Percentiles rank a stretch among this genome's conserved stretches.
phyloP scores from a whole-genome alignment of 2,888 invertebrate species.

The Caenorhabditis drosophilae region DNA sequence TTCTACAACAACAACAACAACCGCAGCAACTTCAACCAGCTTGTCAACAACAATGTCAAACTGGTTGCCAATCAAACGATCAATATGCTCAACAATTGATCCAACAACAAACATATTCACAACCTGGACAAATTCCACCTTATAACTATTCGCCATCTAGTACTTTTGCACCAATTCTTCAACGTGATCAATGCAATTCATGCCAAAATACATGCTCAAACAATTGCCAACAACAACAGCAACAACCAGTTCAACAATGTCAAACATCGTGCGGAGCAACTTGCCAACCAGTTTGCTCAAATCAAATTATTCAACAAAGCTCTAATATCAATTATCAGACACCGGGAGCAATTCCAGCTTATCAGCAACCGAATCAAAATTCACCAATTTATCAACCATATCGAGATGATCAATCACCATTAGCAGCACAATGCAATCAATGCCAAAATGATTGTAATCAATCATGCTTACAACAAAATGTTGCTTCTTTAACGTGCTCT shows the following conservation, averaged over 20 bases:
- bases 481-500: constrained; percentile 20
- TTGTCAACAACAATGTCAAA: constrained; percentile 43
- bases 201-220: constrained; percentile 41
- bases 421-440: constrained; percentile 30
- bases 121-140: constrained; percentile 42
- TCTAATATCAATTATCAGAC: constrained; percentile 23
- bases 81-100: constrained; percentile 45
- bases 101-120: constrained; percentile 47
- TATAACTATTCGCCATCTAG: constrained; percentile 21
- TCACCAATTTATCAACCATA: constrained; percentile 28
- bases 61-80: constrained; percentile 40
- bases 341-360: constrained; percentile 32
- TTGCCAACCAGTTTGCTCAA: constrained; percentile 35
- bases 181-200: constrained; percentile 38
- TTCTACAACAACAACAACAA: constrained; percentile 1
- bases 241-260: constrained; percentile 35
- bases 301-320: neutral
- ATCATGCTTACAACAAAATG: constrained; percentile 18
- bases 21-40: constrained; percentile 18
- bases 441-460: constrained; percentile 39
- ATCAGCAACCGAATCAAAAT: constrained; percentile 8
- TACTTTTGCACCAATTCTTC: constrained; percentile 28
- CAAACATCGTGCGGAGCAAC: constrained; percentile 33
- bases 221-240: constrained; percentile 20
- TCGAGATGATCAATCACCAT: constrained; percentile 6